Conservation (phyloP, 2,888 invertebrate genomes). For the Nemotelus pantherinus region DNA sequence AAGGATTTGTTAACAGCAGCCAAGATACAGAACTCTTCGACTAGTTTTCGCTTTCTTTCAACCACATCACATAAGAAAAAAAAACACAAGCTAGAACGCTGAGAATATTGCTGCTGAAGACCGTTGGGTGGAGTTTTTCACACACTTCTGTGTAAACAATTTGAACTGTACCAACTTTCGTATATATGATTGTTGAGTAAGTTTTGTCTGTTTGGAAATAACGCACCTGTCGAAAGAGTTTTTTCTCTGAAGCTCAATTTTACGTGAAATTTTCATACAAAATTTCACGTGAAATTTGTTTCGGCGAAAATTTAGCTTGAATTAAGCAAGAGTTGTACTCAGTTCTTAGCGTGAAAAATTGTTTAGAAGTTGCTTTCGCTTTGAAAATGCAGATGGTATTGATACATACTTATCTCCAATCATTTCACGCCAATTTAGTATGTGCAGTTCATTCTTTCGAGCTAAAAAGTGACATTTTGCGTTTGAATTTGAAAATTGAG, state of each 20-base stretch:
- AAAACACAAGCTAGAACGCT: not conserved
- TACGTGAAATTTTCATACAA: no score
- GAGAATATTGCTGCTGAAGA: not conserved
- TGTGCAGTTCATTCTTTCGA: no score
- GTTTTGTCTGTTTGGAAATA: not conserved
- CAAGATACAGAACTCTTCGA: slow-evolving; percentile 1
- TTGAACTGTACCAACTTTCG: not conserved
- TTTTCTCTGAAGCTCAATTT: not conserved
- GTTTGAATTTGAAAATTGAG: no score
- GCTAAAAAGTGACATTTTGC: no score
- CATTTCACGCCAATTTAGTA: no score
- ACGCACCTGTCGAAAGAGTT: slow-evolving; percentile 1
- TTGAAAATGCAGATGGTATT: no score
- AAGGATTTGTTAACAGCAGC: not conserved
- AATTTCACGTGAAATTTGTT: no score
- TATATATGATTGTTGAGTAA: not conserved
- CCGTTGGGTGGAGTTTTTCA: not conserved
- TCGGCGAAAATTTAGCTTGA: no score
- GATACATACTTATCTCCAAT: no score
- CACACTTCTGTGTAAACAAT: not conserved
- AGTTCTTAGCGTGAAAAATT: no score
- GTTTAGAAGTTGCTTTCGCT: no score
- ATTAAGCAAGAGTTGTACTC: no score
- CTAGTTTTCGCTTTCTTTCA: not conserved
- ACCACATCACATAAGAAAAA: not conserved